These are phyloP conservation scores for Gallinago undulata DNA, from an alignment of 2,113 vertebrate species.

Conservation along the genomic window DNA sequence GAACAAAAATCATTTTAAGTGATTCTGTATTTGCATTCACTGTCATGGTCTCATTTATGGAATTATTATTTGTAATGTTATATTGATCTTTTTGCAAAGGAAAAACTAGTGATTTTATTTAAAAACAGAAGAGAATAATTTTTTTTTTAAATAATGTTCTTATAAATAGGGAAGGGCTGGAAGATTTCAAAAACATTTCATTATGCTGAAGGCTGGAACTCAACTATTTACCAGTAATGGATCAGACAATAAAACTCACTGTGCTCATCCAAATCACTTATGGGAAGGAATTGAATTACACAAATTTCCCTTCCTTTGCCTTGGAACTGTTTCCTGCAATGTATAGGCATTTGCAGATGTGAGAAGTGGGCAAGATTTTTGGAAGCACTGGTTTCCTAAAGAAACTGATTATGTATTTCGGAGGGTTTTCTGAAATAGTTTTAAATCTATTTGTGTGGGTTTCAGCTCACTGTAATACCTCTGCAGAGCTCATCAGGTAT, in stretches of 20 bases:
- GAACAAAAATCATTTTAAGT: not conserved
- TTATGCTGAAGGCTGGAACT: not conserved
- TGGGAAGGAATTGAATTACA: not conserved
- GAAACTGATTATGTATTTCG: not conserved
- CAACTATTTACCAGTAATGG: not conserved
- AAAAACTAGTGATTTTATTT: not conserved
- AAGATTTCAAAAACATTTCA: not conserved
- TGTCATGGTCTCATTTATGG: not conserved
- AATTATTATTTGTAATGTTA: not conserved
- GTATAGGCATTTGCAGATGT: not conserved
- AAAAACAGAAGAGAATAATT: not conserved
- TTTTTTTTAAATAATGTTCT: not conserved
- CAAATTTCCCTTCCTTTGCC: not conserved
- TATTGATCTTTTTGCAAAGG: not conserved
- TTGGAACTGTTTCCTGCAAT: not conserved
- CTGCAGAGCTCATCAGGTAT: not conserved
- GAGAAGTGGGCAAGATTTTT: not conserved
- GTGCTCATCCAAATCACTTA: not conserved
- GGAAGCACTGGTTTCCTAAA: not conserved
- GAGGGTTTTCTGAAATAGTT: not conserved
- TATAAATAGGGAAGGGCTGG: not conserved
- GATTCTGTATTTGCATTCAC: not conserved
- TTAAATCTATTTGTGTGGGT: not conserved
- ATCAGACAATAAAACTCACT: not conserved
- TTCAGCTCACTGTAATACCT: not conserved